Percentiles rank a stretch among this genome's conserved stretches.
phyloP scores from a whole-genome alignment of 2,113 vertebrate genomes.

The Syrrhaptes paradoxus region DNA sequence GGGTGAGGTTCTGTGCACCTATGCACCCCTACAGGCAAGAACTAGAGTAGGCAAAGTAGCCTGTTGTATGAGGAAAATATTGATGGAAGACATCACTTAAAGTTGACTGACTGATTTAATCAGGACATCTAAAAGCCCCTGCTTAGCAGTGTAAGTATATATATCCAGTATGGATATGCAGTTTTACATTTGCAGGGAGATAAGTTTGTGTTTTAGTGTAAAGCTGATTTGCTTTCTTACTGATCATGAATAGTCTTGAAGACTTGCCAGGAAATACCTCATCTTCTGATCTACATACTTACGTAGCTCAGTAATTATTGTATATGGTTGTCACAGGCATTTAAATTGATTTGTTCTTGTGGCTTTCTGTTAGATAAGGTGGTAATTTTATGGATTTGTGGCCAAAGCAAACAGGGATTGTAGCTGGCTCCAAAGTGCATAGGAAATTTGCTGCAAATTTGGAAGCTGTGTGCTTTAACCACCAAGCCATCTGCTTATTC shows the following conservation, averaged over 20 bases:
- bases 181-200: neutral
- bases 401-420: neutral
- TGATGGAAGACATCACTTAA: neutral
- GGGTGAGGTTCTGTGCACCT: neutral
- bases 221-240: neutral
- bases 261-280: neutral
- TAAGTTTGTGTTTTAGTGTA: neutral
- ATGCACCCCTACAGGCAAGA: neutral
- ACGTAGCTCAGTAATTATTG: neutral
- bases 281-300: constrained; percentile 7
- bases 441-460: neutral
- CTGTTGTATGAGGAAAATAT: neutral
- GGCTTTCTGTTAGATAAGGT: constrained; percentile 12
- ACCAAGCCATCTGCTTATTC: constrained; percentile 1
- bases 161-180: rapidly evolving
- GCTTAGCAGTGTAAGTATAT: neutral
- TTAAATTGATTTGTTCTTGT: constrained; percentile 1
- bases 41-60: neutral
- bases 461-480: neutral
- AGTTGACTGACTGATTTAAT: neutral
- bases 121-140: neutral
- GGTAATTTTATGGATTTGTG: neutral
- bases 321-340: neutral
- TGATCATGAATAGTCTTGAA: neutral
- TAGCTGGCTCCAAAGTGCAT: neutral